phyloP scores from a whole-genome alignment of 1,140 invertebrate species.

The Antheraea mylitta region DNA sequence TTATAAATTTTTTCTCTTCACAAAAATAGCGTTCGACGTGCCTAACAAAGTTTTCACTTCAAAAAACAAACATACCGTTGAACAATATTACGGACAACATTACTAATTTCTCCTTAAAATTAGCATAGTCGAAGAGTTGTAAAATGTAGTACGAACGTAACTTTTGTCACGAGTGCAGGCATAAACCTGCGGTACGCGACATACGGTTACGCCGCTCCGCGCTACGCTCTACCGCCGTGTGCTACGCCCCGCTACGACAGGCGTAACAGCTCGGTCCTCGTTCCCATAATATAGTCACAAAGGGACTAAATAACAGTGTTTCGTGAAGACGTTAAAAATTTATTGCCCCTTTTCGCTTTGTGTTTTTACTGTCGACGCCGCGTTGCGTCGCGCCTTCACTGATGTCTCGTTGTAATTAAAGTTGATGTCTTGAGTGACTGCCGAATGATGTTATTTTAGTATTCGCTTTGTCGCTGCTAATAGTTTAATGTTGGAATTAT shows the following conservation, averaged over 20 bases:
- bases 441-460: slow-evolving; percentile 31
- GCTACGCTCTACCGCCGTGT: neutral
- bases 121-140: too few relatives aligned
- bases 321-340: slow-evolving; percentile 64
- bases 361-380: slow-evolving; percentile 42
- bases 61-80: too few relatives aligned
- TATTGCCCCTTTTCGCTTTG: slow-evolving; percentile 40
- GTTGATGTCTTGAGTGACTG: slow-evolving; percentile 35
- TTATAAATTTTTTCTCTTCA: too few relatives aligned
- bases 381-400: slow-evolving; percentile 9
- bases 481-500: neutral
- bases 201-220: neutral
- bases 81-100: too few relatives aligned
- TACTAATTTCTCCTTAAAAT: too few relatives aligned
- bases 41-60: too few relatives aligned
- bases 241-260: neutral
- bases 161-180: too few relatives aligned
- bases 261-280: neutral
- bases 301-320: slow-evolving; percentile 52
- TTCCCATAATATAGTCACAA: slow-evolving; percentile 38
- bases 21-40: too few relatives aligned
- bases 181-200: neutral
- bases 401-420: slow-evolving; percentile 48
- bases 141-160: too few relatives aligned
- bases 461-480: neutral